A percentile compares a stretch with the other conserved stretches of the same genome.
Evolutionary conservation across 2,797 vertebrate genomes (phyloP).

Genomic region (Coluber constrictor): DNA sequence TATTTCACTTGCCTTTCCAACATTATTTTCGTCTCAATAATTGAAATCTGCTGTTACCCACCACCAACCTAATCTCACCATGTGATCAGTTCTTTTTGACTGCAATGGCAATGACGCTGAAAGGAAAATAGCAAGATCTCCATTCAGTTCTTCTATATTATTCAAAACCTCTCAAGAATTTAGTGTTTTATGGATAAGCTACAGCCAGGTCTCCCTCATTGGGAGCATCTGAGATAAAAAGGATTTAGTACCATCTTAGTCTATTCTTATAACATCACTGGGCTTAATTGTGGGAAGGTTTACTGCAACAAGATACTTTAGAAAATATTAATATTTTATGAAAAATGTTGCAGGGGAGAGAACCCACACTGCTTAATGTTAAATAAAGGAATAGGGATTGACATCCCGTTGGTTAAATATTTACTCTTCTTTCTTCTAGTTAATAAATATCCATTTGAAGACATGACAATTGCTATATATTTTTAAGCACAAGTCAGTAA

Average conservation of each 20-base stretch:
- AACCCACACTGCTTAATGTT: neutral
- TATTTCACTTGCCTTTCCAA: neutral
- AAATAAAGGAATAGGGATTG: neutral
- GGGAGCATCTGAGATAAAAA: neutral
- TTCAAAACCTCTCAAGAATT: neutral
- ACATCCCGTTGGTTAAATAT: neutral
- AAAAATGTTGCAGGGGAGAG: conserved; percentile 28
- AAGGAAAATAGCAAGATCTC: neutral
- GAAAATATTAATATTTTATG: conserved; percentile 51
- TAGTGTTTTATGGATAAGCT: neutral
- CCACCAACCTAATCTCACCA: neutral
- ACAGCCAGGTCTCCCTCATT: neutral
- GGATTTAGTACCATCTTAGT: neutral
- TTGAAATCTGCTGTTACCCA: neutral
- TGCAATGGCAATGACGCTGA: neutral
- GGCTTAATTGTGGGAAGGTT: conserved; percentile 10
- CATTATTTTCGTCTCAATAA: neutral
- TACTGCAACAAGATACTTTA: conserved; percentile 39
- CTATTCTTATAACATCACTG: neutral
- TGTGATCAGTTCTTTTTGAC: neutral
- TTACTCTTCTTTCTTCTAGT: neutral
- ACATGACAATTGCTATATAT: neutral
- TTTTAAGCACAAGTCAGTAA: neutral
- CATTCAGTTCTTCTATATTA: neutral
- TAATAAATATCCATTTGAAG: neutral